These are phyloP conservation scores for Morpho helenor DNA, from an alignment of 2,888 invertebrate species.

Conservation along the genomic window DNA sequence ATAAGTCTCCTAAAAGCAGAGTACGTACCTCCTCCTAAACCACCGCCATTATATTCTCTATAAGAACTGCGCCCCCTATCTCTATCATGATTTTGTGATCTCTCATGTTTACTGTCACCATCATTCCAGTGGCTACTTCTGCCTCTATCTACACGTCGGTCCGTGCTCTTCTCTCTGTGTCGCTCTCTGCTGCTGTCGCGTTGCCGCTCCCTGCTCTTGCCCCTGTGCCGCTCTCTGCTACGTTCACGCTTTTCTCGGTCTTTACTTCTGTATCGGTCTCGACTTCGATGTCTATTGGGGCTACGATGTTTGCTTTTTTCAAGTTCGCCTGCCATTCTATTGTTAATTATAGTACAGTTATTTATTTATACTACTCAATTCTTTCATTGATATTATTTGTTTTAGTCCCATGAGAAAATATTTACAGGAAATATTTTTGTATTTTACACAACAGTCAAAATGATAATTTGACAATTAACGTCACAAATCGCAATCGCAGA, in stretches of 20 bases:
- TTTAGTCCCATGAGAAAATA: no score
- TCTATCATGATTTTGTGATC: slow-evolving; percentile 33
- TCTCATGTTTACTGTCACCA: slow-evolving; percentile 21
- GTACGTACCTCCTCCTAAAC: slow-evolving; percentile 49
- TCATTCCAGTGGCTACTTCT: slow-evolving; percentile 20
- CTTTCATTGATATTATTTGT: no score
- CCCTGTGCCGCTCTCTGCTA: slow-evolving; percentile 26
- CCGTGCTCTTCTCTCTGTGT: slow-evolving; percentile 33
- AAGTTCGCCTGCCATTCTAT: slow-evolving; percentile 38
- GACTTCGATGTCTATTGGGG: slow-evolving; percentile 35
- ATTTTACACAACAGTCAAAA: no score
- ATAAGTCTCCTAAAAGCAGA: no score
- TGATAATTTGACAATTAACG: no score
- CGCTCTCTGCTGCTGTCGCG: slow-evolving; percentile 29
- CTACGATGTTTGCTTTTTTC: slow-evolving; percentile 37
- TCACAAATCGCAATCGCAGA: no score
- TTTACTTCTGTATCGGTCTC: slow-evolving; percentile 29
- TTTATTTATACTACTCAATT: background rate
- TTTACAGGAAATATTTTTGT: no score
- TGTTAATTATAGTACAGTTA: background rate
- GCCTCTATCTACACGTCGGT: slow-evolving; percentile 21
- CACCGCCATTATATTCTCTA: slow-evolving; percentile 45
- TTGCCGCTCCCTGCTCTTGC: slow-evolving; percentile 27
- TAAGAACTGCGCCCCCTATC: slow-evolving; percentile 36
- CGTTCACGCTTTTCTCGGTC: slow-evolving; percentile 28